A percentile compares a stretch with the other conserved stretches of the same genome.
Conservation (phyloP, 2,113 vertebrate genomes). For the Arothron firmamentum region DNA sequence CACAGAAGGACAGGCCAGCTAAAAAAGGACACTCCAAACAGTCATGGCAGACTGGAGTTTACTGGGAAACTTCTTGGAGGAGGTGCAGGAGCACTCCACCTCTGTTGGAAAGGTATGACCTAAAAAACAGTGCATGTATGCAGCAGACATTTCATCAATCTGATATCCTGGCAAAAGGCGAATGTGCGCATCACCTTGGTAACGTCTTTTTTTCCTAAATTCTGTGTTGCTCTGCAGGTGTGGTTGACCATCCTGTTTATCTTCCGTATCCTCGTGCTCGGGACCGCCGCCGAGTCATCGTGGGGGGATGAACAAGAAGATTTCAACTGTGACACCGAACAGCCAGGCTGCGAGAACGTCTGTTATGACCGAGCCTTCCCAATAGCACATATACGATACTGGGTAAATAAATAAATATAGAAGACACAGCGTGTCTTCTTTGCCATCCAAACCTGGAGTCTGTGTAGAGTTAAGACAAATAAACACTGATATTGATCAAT, state of each 20-base stretch:
- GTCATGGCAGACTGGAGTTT: conserved; percentile 97
- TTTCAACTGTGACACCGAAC: conserved; percentile 87
- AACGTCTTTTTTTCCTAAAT: neutral
- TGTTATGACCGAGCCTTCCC: conserved; percentile 96
- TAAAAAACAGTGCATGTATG: conserved; percentile 2
- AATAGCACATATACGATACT: conserved; percentile 94
- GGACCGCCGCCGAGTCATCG: conserved; percentile 91
- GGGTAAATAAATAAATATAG: conserved; percentile 60
- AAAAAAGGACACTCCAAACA: neutral
- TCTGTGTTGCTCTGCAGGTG: conserved; percentile 60
- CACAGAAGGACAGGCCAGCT: neutral
- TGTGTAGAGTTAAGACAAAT: too few relatives aligned
- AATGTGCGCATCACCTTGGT: neutral
- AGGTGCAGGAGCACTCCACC: conserved; percentile 95
- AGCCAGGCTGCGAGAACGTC: conserved; percentile 93
- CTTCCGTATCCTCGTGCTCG: conserved; percentile 96
- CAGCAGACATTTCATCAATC: neutral
- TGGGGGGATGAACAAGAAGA: conserved; percentile 97
- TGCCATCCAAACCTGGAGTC: too few relatives aligned
- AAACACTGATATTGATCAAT: too few relatives aligned
- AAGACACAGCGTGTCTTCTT: too few relatives aligned
- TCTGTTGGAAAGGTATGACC: conserved; percentile 84
- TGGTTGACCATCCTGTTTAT: conserved; percentile 96
- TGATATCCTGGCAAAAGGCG: neutral
- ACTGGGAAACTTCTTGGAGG: conserved; percentile 92